Conservation (phyloP, 2,888 invertebrate species). For the Cosmia trapezina region DNA sequence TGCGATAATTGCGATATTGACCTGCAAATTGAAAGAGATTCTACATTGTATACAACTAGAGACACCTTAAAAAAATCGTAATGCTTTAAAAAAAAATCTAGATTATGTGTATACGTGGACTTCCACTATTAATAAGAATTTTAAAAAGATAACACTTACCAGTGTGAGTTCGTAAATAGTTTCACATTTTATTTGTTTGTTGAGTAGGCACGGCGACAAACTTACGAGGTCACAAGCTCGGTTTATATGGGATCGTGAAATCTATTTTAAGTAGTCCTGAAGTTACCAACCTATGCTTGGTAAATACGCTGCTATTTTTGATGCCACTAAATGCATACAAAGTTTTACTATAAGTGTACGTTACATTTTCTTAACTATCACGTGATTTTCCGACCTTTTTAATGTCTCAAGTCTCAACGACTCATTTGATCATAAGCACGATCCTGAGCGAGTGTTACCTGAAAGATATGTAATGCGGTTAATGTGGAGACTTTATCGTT, state of each 20-base stretch:
- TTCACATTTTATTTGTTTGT: slow-evolving; percentile 29
- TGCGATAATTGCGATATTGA: not conserved
- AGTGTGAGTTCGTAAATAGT: slow-evolving; percentile 8
- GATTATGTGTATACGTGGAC: not conserved
- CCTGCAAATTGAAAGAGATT: slow-evolving; percentile 2
- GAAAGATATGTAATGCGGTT: slow-evolving; percentile 14
- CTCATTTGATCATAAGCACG: slow-evolving; percentile 3
- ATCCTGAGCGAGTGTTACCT: not conserved
- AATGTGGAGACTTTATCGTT: slow-evolving; percentile 2
- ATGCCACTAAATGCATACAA: not conserved
- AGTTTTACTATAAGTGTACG: slow-evolving; percentile 16
- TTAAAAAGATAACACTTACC: slow-evolving; percentile 21
- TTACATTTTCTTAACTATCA: slow-evolving; percentile 26
- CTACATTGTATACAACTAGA: not conserved
- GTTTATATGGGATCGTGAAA: slow-evolving; percentile 43
- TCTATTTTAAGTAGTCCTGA: slow-evolving; percentile 46
- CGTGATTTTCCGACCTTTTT: slow-evolving; percentile 21
- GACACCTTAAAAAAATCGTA: not conserved
- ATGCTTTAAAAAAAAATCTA: not conserved
- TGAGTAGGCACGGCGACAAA: slow-evolving; percentile 37
- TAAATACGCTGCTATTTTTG: slow-evolving; percentile 17
- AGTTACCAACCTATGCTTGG: not conserved
- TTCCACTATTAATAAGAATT: slow-evolving; percentile 7
- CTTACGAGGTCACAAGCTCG: slow-evolving; percentile 44
- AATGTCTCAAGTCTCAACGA: slow-evolving; percentile 12